Evolutionary conservation across 2,888 invertebrate species (phyloP), one percentile per base, ranked within the genome.

Genomic region (Serripes groenlandicus): DNA sequence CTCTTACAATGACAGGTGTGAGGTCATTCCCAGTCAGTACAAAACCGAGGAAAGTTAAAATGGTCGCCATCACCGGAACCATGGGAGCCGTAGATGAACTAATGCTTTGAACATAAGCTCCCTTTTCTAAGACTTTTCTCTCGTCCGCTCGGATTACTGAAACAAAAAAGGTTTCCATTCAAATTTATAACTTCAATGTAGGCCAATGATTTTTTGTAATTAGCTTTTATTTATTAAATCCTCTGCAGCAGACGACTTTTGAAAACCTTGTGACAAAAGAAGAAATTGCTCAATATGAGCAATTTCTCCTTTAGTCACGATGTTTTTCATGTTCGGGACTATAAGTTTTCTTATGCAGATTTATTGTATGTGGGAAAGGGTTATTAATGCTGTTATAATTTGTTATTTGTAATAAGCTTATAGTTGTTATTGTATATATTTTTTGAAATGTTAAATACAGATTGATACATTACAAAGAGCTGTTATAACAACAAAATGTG

Each of bases 1-100:
- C n/a, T n/a, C 90, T 90, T 94, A 96, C 96, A 95, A 96, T 95
- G 21, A 96, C 95, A 9, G 96, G 95, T n/a, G 95, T 95, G n/a
- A 96, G 95, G 90, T 95, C 95, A 91, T 95, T 94, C 69, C 96
- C 96, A 30, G 95, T 93, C 11, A 95, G 93, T 23, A 96, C 95
- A 85, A 96, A 96, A 23, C 95, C 95, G 28, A 96, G 93, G 90
- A 96, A 96, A 0, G 96, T 96, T 62, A 96, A 93, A 81, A 96
- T 96, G n/a, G 96, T 95, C 0, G 96, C 95, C 62, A 96, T 94
- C 23, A 96, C 95, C 21, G 96, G 96, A n/a, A 96, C 95, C 42
- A 96, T 95, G n/a, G 96, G 95, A 21, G 96, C 95, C 77, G 96
- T 93, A 0, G 96, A 96, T 69, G 96, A 95, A 82, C 96, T 96